Base-by-base conservation (phyloP, 2,797 vertebrate species). In the Pelochelys cantorii region DNA sequence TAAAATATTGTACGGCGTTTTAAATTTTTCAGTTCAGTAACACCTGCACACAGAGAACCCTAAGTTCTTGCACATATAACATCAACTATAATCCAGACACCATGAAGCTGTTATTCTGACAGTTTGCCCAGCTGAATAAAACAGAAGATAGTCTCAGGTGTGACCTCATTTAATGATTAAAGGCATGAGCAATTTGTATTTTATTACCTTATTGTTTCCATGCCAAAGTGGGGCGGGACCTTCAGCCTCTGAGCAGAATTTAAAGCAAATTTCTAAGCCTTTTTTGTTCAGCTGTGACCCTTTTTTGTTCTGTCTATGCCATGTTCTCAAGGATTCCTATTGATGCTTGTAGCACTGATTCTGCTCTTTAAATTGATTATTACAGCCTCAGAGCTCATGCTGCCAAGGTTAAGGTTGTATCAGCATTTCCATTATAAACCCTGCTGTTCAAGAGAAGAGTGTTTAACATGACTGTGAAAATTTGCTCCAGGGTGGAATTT, bases 391-490 rank as follows among this genome's bases (percentile, higher is more conserved):
- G 90, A 93, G 80, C 77, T 94, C 92, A 71, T 89, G 93, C 83
- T 81, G 85, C 94, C 86, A 95, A 96, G 89, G 87, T 94, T 94
- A 96, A 96, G 81, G 57, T 90, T 97, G 92, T 95, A 97, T 95
- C 96, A 93, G 93, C 82, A 11, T 97, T 97, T 97, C 90, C 96
- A 96, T 96, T 97, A 95, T 56, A 96, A 94, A 94, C 83, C 34
- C 56, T 80, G 20, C 83, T 96, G 78, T 90, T 95, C 31, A 78
- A 85, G 52, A 93, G 93, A 93, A 94, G 92, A 95, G 84, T 91
- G 68, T 96, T 97, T 97, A 94, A 97, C 92, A 95, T 97, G 91
- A 96, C 94, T 95, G 82, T 95, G 80, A 97, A 97, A 95, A 92
- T 94, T 90, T 92, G 74, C 94, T 96, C 81, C 37, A 79, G 86